Conservation (phyloP, 2,888 invertebrate species). For the Apotomis betuletana region DNA sequence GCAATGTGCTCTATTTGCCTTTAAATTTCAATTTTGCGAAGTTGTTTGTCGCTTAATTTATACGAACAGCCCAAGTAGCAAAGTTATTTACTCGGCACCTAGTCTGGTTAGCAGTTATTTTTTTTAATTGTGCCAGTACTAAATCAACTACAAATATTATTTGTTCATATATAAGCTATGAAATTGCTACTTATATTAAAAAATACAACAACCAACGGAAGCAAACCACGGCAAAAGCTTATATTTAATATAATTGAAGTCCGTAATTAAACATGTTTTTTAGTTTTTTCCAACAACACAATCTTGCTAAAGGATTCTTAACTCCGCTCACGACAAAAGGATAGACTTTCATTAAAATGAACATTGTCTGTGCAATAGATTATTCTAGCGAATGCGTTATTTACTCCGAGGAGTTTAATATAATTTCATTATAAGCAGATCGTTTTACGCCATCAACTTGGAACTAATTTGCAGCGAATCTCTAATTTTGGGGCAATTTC, state of each 20-base stretch:
- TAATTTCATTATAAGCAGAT: conserved; percentile 52
- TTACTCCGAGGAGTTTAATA: conserved; percentile 46
- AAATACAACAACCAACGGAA: neutral
- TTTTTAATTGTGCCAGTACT: no score
- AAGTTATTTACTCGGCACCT: no score
- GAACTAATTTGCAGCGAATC: conserved; percentile 46
- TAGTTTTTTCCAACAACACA: neutral
- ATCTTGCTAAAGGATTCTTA: neutral
- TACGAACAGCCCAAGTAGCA: no score
- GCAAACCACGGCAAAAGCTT: neutral
- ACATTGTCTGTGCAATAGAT: conserved; percentile 48
- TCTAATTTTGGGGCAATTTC: conserved; percentile 39
- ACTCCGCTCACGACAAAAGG: neutral
- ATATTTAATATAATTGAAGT: neutral
- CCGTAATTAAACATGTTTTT: neutral
- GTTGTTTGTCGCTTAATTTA: no score
- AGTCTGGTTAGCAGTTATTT: no score
- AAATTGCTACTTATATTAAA: no score
- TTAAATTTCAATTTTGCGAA: no score
- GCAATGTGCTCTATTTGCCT: no score
- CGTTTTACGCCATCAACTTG: conserved; percentile 48
- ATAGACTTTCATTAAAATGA: conserved; percentile 40
- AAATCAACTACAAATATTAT: no score
- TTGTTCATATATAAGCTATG: no score
- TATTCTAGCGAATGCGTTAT: conserved; percentile 46